phyloP scores from a whole-genome alignment of 1,140 invertebrate genomes.

The Leptoteleia sp. region DNA sequence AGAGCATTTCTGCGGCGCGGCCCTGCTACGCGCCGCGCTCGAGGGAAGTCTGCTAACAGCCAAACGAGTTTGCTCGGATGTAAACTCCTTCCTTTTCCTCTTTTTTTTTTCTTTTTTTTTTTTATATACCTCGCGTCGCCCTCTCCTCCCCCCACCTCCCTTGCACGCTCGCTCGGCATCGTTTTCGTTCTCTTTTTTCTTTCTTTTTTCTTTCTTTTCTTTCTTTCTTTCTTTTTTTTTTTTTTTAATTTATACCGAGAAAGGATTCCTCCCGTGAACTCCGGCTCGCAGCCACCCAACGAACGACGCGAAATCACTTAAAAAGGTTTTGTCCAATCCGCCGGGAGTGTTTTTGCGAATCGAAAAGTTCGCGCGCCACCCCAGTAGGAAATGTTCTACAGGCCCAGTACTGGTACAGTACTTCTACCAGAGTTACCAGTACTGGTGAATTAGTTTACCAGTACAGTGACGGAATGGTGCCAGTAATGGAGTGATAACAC shows the following conservation, averaged over 20 bases:
- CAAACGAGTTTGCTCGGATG: conserved; percentile 78
- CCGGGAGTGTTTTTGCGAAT: too few species aligned
- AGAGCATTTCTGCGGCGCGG: conserved; percentile 66
- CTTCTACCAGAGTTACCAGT: too few species aligned
- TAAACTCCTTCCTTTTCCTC: too few species aligned
- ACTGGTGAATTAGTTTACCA: too few species aligned
- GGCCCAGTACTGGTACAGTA: too few species aligned
- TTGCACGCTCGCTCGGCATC: conserved; percentile 1
- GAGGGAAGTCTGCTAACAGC: conserved; percentile 73
- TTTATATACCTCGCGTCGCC: conserved; percentile 50
- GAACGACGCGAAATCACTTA: conserved; percentile 13
- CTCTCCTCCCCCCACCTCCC: conserved; percentile 15
- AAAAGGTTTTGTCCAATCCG: too few species aligned
- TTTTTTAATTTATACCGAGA: conserved; percentile 54
- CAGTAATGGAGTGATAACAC: too few species aligned
- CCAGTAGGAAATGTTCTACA: too few species aligned
- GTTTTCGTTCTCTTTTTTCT: conserved; percentile 9
- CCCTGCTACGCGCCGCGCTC: conserved; percentile 40
- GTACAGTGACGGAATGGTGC: too few species aligned
- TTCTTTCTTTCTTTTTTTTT: conserved; percentile 11
- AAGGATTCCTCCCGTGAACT: conserved; percentile 50
- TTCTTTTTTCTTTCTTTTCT: conserved; percentile 32
- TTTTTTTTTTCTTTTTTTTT: too few species aligned
- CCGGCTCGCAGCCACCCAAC: conserved; percentile 27
- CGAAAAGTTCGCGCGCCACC: too few species aligned